phyloP scores from a whole-genome alignment of 2,113 vertebrate species.

The Sus scrofa region DNA sequence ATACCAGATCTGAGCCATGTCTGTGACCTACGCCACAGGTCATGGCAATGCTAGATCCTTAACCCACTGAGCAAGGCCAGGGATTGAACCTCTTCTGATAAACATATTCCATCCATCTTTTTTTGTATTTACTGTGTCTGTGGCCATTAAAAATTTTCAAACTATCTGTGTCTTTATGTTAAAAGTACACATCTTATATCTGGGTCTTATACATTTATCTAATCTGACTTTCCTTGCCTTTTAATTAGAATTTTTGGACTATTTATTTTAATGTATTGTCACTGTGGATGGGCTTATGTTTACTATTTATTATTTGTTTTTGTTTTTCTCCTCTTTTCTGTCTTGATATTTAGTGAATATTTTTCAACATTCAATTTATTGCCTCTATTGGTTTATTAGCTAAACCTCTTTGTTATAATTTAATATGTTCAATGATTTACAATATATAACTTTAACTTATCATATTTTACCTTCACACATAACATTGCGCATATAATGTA shows the following conservation, averaged over 20 bases:
- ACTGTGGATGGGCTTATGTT: not conserved
- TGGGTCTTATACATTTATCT: not conserved
- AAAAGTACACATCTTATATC: not conserved
- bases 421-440: not conserved
- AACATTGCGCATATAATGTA: not conserved
- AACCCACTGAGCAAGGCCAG: too few species aligned
- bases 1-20: too few species aligned
- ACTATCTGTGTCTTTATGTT: not conserved
- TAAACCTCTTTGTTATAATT: not conserved
- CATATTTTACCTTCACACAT: not conserved
- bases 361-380: not conserved
- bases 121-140: not conserved
- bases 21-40: too few species aligned
- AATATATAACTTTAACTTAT: not conserved
- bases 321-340: not conserved
- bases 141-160: not conserved
- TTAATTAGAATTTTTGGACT: not conserved
- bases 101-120: not conserved
- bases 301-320: not conserved
- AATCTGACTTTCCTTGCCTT: not conserved
- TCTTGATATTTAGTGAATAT: not conserved
- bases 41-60: too few species aligned
- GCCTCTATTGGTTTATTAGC: not conserved
- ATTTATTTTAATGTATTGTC: not conserved
- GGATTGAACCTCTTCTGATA: not conserved